Base-by-base conservation (phyloP, 2,113 vertebrate species). In the Sinocyclocheilus anophthalmus region DNA sequence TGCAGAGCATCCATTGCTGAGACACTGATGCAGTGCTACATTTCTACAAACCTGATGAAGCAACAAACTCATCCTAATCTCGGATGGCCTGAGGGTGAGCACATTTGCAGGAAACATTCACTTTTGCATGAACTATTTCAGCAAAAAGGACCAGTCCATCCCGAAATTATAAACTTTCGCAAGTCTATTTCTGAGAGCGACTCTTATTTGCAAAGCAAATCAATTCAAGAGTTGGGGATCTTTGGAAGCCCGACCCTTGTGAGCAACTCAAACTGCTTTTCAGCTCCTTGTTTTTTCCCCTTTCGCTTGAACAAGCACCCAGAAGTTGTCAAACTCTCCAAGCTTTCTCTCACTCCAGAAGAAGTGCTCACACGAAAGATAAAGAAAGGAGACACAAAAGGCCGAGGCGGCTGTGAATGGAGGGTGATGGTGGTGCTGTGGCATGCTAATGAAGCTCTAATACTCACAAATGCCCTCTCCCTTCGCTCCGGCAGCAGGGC, bases 371-470 rank as follows among this genome's bases (percentile, higher is more conserved):
- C 86, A 80, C 82, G 85, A 89, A 87, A 88, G 89, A 80, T 86
- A 84, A 86, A 85, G 78, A 88, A 86, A 88, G 89, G 76, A 89
- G 85, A 90, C 55, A 86, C 78, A 86, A 86, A 85, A 79, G 90
- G 89, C 92, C 92, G 91, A 77, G 88, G 85, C 48, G 70, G 6
- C 73, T 7, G 89, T 93, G 91, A 94, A 93, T 90, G 87, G 87
- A 89, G 91, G 90, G 92, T 87, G 92, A 94, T 91, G 91, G 92
- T 90, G 84, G 87, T 91, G 90, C 92, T 94, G 91, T 88, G 91
- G 91, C 92, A 92, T 94, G 91, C 95, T 95, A 96, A 96, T 94
- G 93, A 96, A 94, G 95, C 91, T 88, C 91, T 90, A 83, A 93
- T 92, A 90, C 91, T 91, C 92, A 90, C 92, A 94, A 93, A 95